Evolutionary conservation across 37 sponge, comb jelly and placozoan species (phyloP).

Genomic region (Hexactinellida sp.): DNA sequence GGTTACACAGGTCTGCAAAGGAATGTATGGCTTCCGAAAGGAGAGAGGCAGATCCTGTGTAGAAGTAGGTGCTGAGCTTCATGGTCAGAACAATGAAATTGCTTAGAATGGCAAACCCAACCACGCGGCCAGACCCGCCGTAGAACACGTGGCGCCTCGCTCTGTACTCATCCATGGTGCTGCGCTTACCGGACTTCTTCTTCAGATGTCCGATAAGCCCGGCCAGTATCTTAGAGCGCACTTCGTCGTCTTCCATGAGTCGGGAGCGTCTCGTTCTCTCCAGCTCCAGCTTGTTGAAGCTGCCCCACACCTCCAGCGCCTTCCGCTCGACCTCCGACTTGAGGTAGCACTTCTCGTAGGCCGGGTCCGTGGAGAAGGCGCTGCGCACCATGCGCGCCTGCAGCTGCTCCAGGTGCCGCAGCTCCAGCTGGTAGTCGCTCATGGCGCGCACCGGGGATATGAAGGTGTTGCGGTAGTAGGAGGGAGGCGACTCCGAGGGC

Average conservation of each 20-base stretch:
- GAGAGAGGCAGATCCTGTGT: constrained; percentile 91
- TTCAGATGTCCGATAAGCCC: constrained; percentile 64
- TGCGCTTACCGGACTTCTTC: constrained; percentile 8
- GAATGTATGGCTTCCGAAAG: constrained; percentile 92
- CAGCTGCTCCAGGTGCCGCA: constrained; percentile 56
- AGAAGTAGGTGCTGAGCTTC: constrained; percentile 68
- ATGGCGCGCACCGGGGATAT: constrained; percentile 51
- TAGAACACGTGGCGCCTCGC: background rate
- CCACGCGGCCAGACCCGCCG: constrained; percentile 71
- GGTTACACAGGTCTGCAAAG: constrained; percentile 82
- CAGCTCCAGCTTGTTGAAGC: constrained; percentile 44
- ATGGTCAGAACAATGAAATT: constrained; percentile 60
- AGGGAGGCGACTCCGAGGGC: background rate
- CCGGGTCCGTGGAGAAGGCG: constrained; percentile 31
- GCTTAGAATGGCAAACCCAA: constrained; percentile 64
- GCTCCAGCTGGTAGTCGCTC: constrained; percentile 61
- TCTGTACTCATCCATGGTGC: constrained; percentile 14
- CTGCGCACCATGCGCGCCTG: constrained; percentile 30
- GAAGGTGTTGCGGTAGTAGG: constrained; percentile 37
- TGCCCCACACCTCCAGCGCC: constrained; percentile 82
- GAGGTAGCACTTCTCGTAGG: constrained; percentile 29
- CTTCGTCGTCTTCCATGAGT: constrained; percentile 47
- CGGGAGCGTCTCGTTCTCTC: constrained; percentile 30
- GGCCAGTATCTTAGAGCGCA: constrained; percentile 26
- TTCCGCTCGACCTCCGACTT: constrained; percentile 76